Percentiles rank a stretch among this genome's conserved stretches.
Conservation (phyloP, 2,797 vertebrate genomes). For the Cheracebus regulus region DNA sequence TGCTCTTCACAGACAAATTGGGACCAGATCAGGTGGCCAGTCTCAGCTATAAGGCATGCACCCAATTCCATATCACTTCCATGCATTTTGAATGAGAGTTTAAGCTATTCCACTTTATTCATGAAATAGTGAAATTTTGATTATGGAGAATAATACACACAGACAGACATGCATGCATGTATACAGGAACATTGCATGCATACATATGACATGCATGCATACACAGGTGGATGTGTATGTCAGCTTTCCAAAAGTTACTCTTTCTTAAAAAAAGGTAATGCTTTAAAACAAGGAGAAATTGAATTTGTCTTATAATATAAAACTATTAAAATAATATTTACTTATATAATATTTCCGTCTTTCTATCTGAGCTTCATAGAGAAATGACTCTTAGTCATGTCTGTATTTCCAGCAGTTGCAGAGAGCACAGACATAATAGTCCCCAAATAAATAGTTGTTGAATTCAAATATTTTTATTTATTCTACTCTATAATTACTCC, state of each 20-base stretch:
- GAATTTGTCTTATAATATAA: neutral
- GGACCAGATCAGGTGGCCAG: conserved; percentile 16
- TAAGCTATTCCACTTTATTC: neutral
- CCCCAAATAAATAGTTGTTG: neutral
- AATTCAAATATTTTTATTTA: neutral
- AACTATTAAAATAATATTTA: neutral
- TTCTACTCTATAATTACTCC: neutral
- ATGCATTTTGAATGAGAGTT: neutral
- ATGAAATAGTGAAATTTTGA: neutral
- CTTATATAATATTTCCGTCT: neutral
- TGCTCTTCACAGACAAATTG: conserved; percentile 7
- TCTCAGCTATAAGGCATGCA: neutral
- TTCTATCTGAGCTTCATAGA: neutral
- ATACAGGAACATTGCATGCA: accelerated
- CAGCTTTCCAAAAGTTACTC: neutral
- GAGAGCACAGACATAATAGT: neutral
- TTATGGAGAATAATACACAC: neutral
- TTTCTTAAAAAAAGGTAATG: neutral
- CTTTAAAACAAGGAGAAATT: neutral
- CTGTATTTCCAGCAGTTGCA: neutral
- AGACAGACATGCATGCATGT: accelerated
- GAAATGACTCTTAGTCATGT: neutral
- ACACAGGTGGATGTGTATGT: neutral
- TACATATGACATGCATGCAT: accelerated
- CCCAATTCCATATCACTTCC: neutral